Conservation (phyloP, 2,113 vertebrate species). For the Neotragus pygmaeus region DNA sequence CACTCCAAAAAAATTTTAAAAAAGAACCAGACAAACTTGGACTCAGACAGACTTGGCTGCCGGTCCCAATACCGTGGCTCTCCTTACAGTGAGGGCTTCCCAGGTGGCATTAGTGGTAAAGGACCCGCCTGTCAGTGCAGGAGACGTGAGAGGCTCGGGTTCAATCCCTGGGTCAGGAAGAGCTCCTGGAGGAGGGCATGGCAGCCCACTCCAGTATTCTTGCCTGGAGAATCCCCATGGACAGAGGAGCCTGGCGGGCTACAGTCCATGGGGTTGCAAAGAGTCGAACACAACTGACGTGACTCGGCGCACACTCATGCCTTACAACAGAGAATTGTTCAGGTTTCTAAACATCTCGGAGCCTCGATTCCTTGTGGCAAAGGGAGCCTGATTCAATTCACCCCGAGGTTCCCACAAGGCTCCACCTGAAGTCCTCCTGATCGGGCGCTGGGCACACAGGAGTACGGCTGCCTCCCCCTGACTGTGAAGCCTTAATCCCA, state of each 20-base stretch:
- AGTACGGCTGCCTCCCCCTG: not conserved
- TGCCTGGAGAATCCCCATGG: not conserved
- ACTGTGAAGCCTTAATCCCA: not conserved
- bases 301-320: not conserved
- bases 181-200: not conserved
- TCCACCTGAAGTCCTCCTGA: not conserved
- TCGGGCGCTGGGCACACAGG: rapidly evolving
- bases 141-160: not conserved
- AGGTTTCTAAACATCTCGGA: not conserved
- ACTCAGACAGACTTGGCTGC: not conserved
- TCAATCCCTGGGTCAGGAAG: not conserved
- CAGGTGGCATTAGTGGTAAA: not conserved
- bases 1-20: not conserved
- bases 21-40: not conserved
- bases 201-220: not conserved
- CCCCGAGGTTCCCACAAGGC: not conserved
- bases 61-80: not conserved
- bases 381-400: not conserved
- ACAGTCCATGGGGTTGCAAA: not conserved
- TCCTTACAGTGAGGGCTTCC: not conserved
- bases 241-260: not conserved
- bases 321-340: not conserved
- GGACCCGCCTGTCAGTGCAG: not conserved
- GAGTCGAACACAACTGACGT: not conserved
- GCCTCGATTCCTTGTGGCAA: not conserved